Base-by-base conservation (phyloP, 2,888 invertebrate genomes). In the Acleris emargana region DNA sequence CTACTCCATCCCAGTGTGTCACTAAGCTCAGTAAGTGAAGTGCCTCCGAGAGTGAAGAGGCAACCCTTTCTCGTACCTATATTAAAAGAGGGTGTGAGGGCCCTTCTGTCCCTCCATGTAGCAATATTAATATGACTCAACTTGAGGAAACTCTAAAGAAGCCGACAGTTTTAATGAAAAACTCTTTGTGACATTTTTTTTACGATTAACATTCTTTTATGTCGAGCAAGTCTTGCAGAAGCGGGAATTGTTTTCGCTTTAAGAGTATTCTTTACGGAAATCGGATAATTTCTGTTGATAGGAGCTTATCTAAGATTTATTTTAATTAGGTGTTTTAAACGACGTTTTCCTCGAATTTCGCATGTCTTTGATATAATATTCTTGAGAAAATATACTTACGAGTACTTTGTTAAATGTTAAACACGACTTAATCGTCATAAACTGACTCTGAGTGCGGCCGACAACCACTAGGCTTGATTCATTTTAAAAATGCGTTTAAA, bases 61-160 rank as follows among this genome's bases (percentile, higher is more conserved):
- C 45, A 67, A 68, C 62, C 68, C 67, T 66, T 67, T 50, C 59
- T 45, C 62, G 47, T 58, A 57, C 57, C 57, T 22, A 59, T 54
- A 62, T 60, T 49, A 58, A 63, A 57, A 61, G 61, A 47, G 61
- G 55, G 60, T 47, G 60, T 50, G 52, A 66, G 57, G 22, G 60
- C 51, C 60, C 61, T 60, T 50, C 67, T 58, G 52, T 49, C 47
- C 47, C 58, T 59, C 47, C 43, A 58, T 67, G 58, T 60, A 45
- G 51, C 50, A 60, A 68, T 68, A 63, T 68, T 62, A 68, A 67
- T 68, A 67, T 62, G 57, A 59, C 42, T 60, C 42, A 58, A 61
- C 45, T 62, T 49, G n/a, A 43, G 52, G 51, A 58, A 61, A 68
- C 32, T 47, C 61, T 38, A 47, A 64, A 53, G 47, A 43, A 55